Conservation (phyloP, 1,140 invertebrate species). For the Portunus trituberculatus region DNA sequence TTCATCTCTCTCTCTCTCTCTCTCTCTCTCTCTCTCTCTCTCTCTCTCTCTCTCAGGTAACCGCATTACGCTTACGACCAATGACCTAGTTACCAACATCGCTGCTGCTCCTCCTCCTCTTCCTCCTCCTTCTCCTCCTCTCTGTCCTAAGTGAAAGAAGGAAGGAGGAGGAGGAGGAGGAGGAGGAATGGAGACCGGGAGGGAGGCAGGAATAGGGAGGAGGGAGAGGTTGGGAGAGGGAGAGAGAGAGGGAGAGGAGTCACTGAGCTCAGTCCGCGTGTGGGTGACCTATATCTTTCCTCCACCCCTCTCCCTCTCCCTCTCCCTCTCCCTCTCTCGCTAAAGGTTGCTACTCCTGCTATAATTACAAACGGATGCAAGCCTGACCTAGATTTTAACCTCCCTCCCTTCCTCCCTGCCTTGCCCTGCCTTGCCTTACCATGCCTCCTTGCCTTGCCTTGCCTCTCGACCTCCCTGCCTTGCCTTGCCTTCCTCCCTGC, state of each 20-base stretch:
- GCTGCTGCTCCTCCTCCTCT: not conserved
- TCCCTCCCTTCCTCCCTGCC: not conserved
- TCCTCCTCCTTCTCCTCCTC: not conserved
- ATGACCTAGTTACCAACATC: not conserved
- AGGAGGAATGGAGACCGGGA: too few relatives aligned
- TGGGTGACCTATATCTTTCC: not conserved
- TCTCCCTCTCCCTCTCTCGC: not conserved
- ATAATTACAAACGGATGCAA: slow-evolving; percentile 23
- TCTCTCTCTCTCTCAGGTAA: slow-evolving; percentile 13
- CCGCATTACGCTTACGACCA: not conserved
- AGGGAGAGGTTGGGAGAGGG: not conserved
- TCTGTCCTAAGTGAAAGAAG: not conserved
- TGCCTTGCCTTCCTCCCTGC: not conserved
- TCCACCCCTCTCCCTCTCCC: not conserved
- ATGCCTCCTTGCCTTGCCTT: not conserved
- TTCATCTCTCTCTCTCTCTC: not conserved
- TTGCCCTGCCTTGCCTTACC: not conserved
- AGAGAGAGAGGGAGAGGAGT: not conserved
- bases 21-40: slow-evolving; percentile 20
- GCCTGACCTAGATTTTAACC: slow-evolving; percentile 5
- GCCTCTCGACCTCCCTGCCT: too few relatives aligned
- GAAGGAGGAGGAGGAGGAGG: not conserved
- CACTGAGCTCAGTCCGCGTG: not conserved
- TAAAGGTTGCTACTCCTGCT: slow-evolving; percentile 6
- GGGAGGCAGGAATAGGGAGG: too few relatives aligned